These are phyloP conservation scores for Dascyllus trimaculatus DNA, from an alignment of 2,113 vertebrate genomes.

Conservation along the genomic window DNA sequence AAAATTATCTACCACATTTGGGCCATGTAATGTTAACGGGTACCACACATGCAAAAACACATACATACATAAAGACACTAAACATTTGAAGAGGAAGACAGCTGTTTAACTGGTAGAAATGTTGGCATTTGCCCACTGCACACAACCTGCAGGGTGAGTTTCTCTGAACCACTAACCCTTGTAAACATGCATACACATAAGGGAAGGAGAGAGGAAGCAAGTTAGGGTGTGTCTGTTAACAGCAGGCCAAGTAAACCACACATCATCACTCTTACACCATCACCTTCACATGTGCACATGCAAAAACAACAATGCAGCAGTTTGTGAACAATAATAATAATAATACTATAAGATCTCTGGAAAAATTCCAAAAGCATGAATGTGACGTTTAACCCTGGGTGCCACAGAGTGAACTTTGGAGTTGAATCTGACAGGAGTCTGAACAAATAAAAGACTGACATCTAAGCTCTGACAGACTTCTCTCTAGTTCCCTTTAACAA, in stretches of 20 bases:
- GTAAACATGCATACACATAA: slow-evolving; percentile 18
- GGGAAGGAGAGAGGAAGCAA: slow-evolving; percentile 63
- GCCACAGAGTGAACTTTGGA: neutral
- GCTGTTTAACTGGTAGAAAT: neutral
- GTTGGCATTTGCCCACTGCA: neutral
- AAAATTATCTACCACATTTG: slow-evolving; percentile 47
- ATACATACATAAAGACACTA: neutral
- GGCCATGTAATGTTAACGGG: slow-evolving; percentile 37
- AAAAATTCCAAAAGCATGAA: neutral
- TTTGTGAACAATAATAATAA: neutral
- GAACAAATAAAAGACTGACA: neutral
- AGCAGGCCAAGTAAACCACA: slow-evolving; percentile 64
- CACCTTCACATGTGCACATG: slow-evolving; percentile 30
- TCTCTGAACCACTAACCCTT: slow-evolving; percentile 33
- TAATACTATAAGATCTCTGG: neutral
- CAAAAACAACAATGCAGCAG: slow-evolving; percentile 24
- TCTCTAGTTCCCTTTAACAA: neutral
- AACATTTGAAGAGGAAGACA: neutral
- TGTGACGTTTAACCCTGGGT: neutral
- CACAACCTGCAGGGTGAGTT: slow-evolving; percentile 16
- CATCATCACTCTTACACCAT: slow-evolving; percentile 51
- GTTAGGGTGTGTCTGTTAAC: slow-evolving; percentile 68
- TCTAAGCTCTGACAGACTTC: neutral
- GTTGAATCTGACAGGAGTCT: neutral
- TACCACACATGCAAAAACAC: neutral